Evolutionary conservation across 1,140 invertebrate species (phyloP), one percentile per base, ranked within the genome.

Genomic region (Protaetia brevitarsis): DNA sequence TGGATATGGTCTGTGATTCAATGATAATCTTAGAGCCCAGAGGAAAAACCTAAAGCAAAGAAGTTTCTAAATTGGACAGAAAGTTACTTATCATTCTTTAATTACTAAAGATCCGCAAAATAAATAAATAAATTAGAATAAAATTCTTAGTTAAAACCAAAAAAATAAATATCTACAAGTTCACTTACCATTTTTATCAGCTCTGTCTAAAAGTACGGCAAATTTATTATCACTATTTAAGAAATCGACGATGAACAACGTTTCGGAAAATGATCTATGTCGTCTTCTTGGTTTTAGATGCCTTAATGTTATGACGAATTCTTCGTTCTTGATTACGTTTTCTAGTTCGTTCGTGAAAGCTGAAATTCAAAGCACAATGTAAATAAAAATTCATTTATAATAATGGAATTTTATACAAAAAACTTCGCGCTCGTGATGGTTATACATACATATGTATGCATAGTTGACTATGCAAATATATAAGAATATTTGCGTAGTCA

Each of bases 191-290:
- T 83, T 78, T 74, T 87, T 87, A 3, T 81, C 78, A 51, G 80
- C 81, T 69, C 87, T 79, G 73, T 91, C 88, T 45, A 90, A 73
- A 67, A 87, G 81, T 41, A 91, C 77, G 13, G 83, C 79, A 71
- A 90, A 86, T 73, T 88, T 87, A 23, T 87, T 82, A 68, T 86
- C 82, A 3, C 83, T 74, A 59, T 82, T 81, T 3, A 82, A 82
- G 73, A 88, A 88, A 67, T 88, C 87, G 1, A 88, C 80, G 19
- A 85, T 83, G 27, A 90, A 81, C 0, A 91, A 76, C 0, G 85
- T 87, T 68, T 90, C 87, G 28, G 83, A 74, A 1, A 78, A 76
- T 21, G 77, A 78, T 37, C 79, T 77, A 21, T 79, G 72, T 63
- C 84, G 83, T 66, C 82, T 84, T 29, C 80, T 83, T 0, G 81